Evolutionary conservation across 1,140 invertebrate species (phyloP), one percentile per base, ranked within the genome.

Genomic region (Thalassaphorura encarpata): DNA sequence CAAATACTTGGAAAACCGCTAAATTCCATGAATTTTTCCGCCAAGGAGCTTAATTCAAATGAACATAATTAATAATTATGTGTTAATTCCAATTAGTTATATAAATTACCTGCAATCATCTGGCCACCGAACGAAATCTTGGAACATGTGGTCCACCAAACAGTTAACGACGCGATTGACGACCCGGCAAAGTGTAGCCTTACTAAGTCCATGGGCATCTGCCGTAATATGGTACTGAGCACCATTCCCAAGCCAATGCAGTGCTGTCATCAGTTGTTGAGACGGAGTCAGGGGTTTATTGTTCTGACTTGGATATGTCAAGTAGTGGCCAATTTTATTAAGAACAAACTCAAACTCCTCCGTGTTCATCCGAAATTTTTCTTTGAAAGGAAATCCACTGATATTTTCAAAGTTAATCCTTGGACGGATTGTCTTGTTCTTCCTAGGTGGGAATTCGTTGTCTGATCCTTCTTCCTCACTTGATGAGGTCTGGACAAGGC

Each of bases 171-270:
- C 58, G n/a, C 40, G 36, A 27, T 55, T 45, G 11, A 67, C 27
- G 24, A 42, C 21, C 45, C 59, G 24, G 36, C 53, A 64, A 23
- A 66, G 62, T 24, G 56, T 67, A n/a, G 64, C 42, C 51, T 66
- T 66, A 13, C 16, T 21, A 15, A 68, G 41, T 18, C 58, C 58
- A 54, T 66, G 66, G 42, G 57, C 56, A 49, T 64, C 64, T 8
- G 39, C 66, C 28, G 65, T 41, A 18, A 18, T 3, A 39, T 60
- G 59, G 26, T 60, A 64, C 41, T 64, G 60, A 21, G 39, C 39
- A 29, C 62, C 66, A 59, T 51, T 65, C 24, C 56, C 65, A 18
- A 67, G 36, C 58, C 61, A 67, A 31, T 66, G 58, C 3, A 67
- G 54, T 13, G 53, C 40, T 21, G 58, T 13, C 24, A 60, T 24